Percentiles rank a stretch among this genome's conserved stretches.
phyloP scores from a whole-genome alignment of 2,797 vertebrate genomes.

The Typhlichthys subterraneus region DNA sequence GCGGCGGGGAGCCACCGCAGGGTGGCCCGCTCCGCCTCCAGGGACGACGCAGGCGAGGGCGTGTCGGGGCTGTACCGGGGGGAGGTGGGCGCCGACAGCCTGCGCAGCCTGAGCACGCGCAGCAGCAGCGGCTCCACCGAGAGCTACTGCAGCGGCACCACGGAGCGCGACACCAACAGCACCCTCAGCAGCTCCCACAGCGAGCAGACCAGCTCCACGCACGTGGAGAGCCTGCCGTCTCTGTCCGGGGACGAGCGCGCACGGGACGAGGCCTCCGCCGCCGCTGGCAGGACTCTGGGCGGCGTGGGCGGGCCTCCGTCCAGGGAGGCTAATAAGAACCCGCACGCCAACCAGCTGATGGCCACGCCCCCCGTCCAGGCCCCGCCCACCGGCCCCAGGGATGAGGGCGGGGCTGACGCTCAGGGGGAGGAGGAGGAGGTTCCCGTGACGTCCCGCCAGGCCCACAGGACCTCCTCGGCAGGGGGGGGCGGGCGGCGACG shows the following conservation, averaged over 20 bases:
- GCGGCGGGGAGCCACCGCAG: constrained; percentile 39
- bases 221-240: constrained; percentile 92
- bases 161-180: constrained; percentile 95
- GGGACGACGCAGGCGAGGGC: constrained; percentile 76
- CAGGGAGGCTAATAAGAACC: constrained; percentile 97
- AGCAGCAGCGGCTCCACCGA: constrained; percentile 96
- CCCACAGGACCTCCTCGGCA: constrained; percentile 81
- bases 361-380: constrained; percentile 63
- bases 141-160: constrained; percentile 97
- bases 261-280: constrained; percentile 65
- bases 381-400: constrained; percentile 43
- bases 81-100: constrained; percentile 86
- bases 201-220: constrained; percentile 95
- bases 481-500: constrained; percentile 85
- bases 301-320: constrained; percentile 81
- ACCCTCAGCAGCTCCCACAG: constrained; percentile 96
- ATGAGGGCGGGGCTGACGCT: constrained; percentile 39
- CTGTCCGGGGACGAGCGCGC: constrained; percentile 83
- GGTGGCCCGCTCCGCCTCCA: constrained; percentile 69
- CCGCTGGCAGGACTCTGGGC: constrained; percentile 58
- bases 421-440: constrained; percentile 76
- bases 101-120: constrained; percentile 92
- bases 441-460: constrained; percentile 81
- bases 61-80: constrained; percentile 87
- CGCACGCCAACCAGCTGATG: constrained; percentile 92